Evolutionary conservation across 2,113 vertebrate genomes (phyloP).

Genomic region (Urocolius indicus): DNA sequence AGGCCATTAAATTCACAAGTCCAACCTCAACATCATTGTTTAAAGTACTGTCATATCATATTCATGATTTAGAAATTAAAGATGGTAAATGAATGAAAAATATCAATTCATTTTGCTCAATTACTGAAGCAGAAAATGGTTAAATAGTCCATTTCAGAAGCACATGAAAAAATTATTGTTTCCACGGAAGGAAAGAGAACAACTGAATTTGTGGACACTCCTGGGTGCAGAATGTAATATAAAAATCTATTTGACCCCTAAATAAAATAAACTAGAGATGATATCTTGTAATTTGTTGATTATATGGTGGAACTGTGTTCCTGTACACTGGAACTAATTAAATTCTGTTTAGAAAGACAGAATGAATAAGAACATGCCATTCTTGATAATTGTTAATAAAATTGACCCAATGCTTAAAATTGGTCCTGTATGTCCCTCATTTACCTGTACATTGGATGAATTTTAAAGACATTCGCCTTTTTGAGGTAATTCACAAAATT

Average conservation of each 20-base stretch:
- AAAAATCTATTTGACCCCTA: not conserved
- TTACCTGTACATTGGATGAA: not conserved
- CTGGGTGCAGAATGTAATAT: not conserved
- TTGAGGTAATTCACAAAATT: not conserved
- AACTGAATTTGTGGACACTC: not conserved
- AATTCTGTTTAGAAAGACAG: not conserved
- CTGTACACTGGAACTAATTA: not conserved
- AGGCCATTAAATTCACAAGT: not conserved
- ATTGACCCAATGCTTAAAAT: not conserved
- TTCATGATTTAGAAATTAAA: not conserved
- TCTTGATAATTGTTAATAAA: not conserved
- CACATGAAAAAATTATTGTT: not conserved
- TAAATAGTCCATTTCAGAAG: not conserved
- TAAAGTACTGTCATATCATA: not conserved
- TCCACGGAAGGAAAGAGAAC: not conserved
- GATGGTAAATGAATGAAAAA: accelerated
- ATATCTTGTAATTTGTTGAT: not conserved
- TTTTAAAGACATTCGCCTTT: not conserved
- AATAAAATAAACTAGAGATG: not conserved
- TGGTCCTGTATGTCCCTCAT: not conserved
- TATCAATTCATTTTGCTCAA: not conserved
- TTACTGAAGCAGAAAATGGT: not conserved
- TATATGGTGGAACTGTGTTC: not conserved
- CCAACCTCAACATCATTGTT: not conserved
- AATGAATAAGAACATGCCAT: not conserved